Evolutionary conservation across 2,113 vertebrate genomes (phyloP), one percentile per base, ranked within the genome.

Genomic region (Brevimyrus niger): DNA sequence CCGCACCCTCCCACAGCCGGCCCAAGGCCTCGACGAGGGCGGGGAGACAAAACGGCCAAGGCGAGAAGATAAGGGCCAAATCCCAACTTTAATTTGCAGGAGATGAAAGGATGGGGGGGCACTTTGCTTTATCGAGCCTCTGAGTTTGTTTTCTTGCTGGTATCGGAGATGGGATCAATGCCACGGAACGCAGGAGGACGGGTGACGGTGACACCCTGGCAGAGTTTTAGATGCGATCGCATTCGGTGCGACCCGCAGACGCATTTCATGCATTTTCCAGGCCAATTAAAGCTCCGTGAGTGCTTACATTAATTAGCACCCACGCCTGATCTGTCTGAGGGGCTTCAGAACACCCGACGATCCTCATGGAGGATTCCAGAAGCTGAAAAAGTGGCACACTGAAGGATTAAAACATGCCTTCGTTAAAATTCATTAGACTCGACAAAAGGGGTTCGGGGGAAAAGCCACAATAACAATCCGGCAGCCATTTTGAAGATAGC

Each of bases 31-130:
- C 10, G 51, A 73, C 58, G 55, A 80, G 69, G 44, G 47, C 31
- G 50, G 48, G 47, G 89, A 38, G 85, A 86, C 51, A 89, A 69
- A 86, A n/a, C 19, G 61, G 65, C 9, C 46, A 80, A 21, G 46
- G 31, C 42, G 86, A 90, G 88, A 21, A 92, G 90, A 93, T 91
- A 90, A 92, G 89, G 89, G 55, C 55, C 53, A 89, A 58, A 92
- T 89, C 89, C n/a, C 46, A 86, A 87, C 82, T 90, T 90, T 90
- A 89, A 92, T 91, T 88, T 90, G 80, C 84, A 89, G 53, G n/a
- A 31, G 89, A 87, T 84, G 80, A 89, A 80, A 90, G 80, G 90
- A 87, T 69, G 61, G 86, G 76, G 89, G 47, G 5, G 44, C 85
- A 42, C 23, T 69, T 55, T 65, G 80, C 88, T 35, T 65, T 73